Evolutionary conservation across 2,797 vertebrate species (phyloP).

Genomic region (Brachymystax lenok): DNA sequence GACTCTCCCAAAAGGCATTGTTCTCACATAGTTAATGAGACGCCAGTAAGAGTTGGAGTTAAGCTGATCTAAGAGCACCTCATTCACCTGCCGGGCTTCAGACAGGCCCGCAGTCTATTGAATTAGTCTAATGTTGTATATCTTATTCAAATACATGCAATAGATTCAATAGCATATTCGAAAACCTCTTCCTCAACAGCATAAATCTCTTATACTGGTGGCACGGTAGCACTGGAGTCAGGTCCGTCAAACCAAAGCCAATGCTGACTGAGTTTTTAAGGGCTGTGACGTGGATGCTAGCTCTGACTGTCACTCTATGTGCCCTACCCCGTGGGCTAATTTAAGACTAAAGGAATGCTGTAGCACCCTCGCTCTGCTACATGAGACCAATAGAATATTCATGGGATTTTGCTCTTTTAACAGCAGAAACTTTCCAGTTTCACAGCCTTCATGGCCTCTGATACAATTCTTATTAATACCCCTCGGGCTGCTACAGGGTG

Average conservation of each 20-base stretch:
- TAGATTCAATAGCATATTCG: not conserved
- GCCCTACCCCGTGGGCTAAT: constrained; percentile 32
- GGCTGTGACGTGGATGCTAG: not conserved
- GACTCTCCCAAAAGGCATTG: not conserved
- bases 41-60: too few species aligned
- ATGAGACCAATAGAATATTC: constrained; percentile 49
- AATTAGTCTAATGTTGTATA: not conserved
- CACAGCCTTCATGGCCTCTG: constrained; percentile 46
- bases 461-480: constrained; percentile 59
- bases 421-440: constrained; percentile 48
- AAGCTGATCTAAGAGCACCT: not conserved
- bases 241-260: not conserved
- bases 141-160: not conserved
- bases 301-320: not conserved
- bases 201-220: not conserved
- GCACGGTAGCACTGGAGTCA: not conserved
- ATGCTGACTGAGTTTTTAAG: not conserved
- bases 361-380: constrained; percentile 22
- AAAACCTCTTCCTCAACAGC: not conserved
- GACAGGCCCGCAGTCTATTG: not conserved
- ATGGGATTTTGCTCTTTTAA: constrained; percentile 53
- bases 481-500: constrained; percentile 46
- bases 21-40: not conserved
- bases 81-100: not conserved
- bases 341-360: constrained; percentile 35